These are phyloP conservation scores for Antechinus stuartii DNA, from an alignment of 2,113 vertebrate species.

Conservation along the genomic window DNA sequence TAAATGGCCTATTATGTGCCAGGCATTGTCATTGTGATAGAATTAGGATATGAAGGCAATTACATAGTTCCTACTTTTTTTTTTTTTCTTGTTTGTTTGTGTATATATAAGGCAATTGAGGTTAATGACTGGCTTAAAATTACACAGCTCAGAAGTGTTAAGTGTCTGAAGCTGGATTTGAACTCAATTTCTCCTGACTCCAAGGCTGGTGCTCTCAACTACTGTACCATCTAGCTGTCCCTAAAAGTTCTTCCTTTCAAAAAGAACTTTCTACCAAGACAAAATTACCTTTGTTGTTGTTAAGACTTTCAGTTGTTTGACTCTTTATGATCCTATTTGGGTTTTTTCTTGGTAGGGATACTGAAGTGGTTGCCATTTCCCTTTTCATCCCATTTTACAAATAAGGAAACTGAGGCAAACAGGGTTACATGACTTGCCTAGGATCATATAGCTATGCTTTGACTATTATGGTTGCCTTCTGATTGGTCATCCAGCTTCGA, in stretches of 20 bases:
- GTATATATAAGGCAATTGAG: no score
- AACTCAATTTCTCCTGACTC: no score
- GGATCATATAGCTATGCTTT: background rate
- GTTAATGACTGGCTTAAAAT: no score
- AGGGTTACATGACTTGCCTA: background rate
- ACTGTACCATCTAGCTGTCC: no score
- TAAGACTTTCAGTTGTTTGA: background rate
- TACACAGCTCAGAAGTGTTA: no score
- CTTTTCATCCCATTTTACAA: background rate
- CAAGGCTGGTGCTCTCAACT: no score
- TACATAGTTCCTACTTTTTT: background rate
- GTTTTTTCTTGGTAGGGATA: background rate
- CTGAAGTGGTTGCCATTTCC: background rate
- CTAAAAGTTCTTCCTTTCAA: background rate
- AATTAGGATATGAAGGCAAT: background rate
- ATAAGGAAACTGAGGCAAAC: background rate
- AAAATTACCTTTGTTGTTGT: background rate
- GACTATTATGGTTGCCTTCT: background rate
- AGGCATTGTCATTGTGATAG: background rate
- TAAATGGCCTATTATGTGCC: background rate
- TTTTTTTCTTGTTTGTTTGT: no score
- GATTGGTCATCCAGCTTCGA: background rate
- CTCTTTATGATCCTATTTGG: background rate
- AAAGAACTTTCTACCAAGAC: background rate
- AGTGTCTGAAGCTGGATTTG: no score